These are phyloP conservation scores for Xenotilapia caudafasciata DNA, from an alignment of 2,113 vertebrate species.

Conservation along the genomic window DNA sequence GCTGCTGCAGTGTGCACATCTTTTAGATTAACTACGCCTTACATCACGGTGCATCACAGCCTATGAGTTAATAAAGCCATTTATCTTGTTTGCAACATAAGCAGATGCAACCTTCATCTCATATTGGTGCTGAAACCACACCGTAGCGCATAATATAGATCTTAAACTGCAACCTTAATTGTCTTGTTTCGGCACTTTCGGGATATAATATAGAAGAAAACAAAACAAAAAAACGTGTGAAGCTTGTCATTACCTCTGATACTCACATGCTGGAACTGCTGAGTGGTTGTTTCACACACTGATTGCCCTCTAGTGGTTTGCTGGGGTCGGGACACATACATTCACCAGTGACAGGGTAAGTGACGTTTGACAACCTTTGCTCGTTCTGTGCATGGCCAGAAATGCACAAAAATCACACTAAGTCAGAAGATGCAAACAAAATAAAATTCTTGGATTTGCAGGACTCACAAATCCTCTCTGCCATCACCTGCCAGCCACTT, in stretches of 20 bases:
- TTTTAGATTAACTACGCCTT: not conserved
- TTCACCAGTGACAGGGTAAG: not conserved
- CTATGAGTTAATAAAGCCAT: not conserved
- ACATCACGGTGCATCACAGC: not conserved
- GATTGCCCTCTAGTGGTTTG: slow-evolving; percentile 61
- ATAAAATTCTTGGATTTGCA: not conserved
- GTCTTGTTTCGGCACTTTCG: not conserved
- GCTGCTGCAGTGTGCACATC: not conserved
- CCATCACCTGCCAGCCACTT: slow-evolving; percentile 3
- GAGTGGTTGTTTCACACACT: not conserved
- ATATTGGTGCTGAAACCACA: not conserved
- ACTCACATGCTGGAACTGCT: not conserved
- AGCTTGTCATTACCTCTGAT: not conserved
- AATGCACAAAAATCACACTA: not conserved
- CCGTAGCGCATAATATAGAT: not conserved
- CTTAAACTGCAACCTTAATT: not conserved
- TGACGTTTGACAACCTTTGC: not conserved
- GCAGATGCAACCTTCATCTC: not conserved
- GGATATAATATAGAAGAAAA: not conserved
- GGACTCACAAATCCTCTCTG: not conserved
- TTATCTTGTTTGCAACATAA: not conserved
- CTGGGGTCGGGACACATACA: not conserved
- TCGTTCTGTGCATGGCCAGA: not conserved
- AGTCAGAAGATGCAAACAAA: not conserved
- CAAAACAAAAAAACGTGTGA: not conserved